These are phyloP conservation scores for Drosophila malerkotliana DNA, from an alignment of 1,140 invertebrate species.

Conservation along the genomic window DNA sequence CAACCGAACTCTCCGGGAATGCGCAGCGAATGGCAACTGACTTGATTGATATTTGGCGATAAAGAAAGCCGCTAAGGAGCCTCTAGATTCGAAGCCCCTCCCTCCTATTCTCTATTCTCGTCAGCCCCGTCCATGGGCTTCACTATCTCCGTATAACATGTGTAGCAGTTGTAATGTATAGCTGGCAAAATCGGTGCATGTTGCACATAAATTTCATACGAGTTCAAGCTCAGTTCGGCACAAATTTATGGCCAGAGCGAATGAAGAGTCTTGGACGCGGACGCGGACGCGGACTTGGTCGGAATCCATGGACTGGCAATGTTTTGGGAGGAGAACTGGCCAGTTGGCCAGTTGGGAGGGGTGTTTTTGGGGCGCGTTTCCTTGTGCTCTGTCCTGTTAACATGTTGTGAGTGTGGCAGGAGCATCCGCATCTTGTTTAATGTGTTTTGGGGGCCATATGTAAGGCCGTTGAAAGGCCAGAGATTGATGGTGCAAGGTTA, in stretches of 20 bases:
- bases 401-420: conserved; percentile 52
- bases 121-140: conserved; percentile 22
- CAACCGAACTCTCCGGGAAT: conserved; percentile 15
- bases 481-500: conserved; percentile 47
- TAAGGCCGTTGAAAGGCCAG: conserved; percentile 13
- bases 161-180: conserved; percentile 69
- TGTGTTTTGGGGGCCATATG: conserved; percentile 16
- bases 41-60: conserved; percentile 78
- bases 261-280: conserved; percentile 24
- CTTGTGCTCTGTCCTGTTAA: conserved; percentile 67
- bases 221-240: conserved; percentile 66
- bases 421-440: conserved; percentile 41
- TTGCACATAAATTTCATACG: conserved; percentile 75
- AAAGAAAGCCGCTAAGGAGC: conserved; percentile 52
- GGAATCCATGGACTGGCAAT: conserved; percentile 8
- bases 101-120: background rate
- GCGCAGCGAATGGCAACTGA: conserved; percentile 51
- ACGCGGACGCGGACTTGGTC: conserved; percentile 8
- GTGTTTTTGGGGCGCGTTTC: conserved; percentile 44
- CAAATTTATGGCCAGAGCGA: conserved; percentile 69
- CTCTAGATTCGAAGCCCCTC: background rate
- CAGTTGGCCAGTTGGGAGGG: background rate
- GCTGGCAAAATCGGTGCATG: conserved; percentile 67
- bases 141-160: conserved; percentile 59
- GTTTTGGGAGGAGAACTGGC: no score